Evolutionary conservation across 1,140 invertebrate genomes (phyloP), one percentile per base, ranked within the genome.

Genomic region (Leptinotarsa undecemlineata): DNA sequence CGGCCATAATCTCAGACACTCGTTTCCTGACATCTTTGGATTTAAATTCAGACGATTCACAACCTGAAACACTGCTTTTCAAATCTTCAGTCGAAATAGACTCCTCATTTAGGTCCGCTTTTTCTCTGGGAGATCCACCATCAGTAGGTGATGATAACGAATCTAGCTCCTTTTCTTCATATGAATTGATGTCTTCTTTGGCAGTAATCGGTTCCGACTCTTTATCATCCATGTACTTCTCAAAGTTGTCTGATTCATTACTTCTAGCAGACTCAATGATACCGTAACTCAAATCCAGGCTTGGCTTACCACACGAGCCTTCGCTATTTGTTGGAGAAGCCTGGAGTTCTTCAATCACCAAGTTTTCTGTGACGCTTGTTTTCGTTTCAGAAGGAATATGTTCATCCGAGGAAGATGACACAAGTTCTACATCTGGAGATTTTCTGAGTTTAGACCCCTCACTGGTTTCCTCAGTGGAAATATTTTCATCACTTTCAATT

Each of bases 1-100:
- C 82, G 1, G 79, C 77, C 33, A 84, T 75, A 74, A 84, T 85
- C 74, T 84, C 81, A 4, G 78, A 81, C 14, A 83, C 82, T 11
- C 82, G 68, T 72, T 83, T 83, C 61, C 81, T 83, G 1, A 84
- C 81, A 77, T 83, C 78, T 42, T 42, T 42, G 33, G 33, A 42
- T 42, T 42, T 11, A 11, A 42, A 42, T 42, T 42, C 33, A 13
- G 66, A 23, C n/a, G 23, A 47, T 15, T 19, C 51, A 57, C n/a
- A 23, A 67, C 23, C 64, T 17, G 64, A 67, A 11, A 21, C 21
- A 33, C 21, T 17, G 33, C 19, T 51, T 21, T 19, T 19, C 17
- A 48, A n/a, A 57, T 19, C 21, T 6, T 14, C 11, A 17, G 11
- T 60, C 60, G 64, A 67, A 67, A 64, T 20, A 20, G 20, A 14